phyloP scores from a whole-genome alignment of 2,113 vertebrate genomes.

The Emydura subglobosa region DNA sequence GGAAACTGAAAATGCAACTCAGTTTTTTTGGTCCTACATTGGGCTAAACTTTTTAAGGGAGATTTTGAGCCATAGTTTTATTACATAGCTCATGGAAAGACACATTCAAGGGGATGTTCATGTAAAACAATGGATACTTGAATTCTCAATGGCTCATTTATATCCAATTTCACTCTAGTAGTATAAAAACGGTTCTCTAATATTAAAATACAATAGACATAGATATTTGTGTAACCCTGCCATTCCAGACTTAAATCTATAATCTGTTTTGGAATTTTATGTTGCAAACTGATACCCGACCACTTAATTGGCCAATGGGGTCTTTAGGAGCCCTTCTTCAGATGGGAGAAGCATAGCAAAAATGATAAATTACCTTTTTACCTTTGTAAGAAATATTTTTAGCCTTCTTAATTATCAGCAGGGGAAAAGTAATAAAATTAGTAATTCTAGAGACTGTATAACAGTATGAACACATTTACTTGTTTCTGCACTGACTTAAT shows the following conservation, averaged over 20 bases:
- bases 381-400: background rate
- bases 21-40: background rate
- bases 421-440: background rate
- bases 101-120: background rate
- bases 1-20: background rate
- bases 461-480: background rate
- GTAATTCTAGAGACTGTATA: background rate
- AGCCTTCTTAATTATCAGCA: background rate
- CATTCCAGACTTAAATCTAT: background rate
- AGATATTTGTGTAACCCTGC: background rate
- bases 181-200: background rate
- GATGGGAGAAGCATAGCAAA: background rate
- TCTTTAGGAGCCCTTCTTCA: background rate
- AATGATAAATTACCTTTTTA: background rate
- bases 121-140: background rate
- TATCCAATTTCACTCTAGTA: background rate
- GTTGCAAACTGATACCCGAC: background rate
- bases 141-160: background rate
- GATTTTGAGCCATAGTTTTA: background rate
- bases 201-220: background rate
- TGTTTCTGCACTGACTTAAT: background rate
- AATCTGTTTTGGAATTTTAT: background rate
- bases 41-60: background rate
- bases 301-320: background rate
- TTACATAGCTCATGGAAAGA: background rate